Evolutionary conservation across 2,797 vertebrate genomes (phyloP).

Genomic region (Hybognathus amarus): DNA sequence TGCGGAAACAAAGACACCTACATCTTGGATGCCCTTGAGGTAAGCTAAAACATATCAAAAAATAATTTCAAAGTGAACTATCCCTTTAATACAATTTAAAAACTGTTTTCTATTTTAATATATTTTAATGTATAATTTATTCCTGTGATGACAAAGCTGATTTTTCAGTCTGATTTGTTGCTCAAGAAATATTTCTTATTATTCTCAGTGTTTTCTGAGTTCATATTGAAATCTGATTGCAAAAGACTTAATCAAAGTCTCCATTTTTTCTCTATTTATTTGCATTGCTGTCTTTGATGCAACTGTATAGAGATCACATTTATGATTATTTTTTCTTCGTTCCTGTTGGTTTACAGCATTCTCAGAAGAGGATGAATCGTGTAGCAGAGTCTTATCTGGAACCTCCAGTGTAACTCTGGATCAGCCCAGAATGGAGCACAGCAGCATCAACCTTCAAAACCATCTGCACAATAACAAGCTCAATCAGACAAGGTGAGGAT

Average conservation of each 20-base stretch:
- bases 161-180: background rate
- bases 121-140: background rate
- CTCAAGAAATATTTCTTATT: background rate
- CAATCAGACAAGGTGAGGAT: slow-evolving; percentile 34
- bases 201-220: background rate
- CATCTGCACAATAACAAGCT: slow-evolving; percentile 19
- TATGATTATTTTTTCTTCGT: background rate
- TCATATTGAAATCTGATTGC: background rate
- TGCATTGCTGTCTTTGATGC: too few species aligned
- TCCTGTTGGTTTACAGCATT: slow-evolving; percentile 15
- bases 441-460: slow-evolving; percentile 18
- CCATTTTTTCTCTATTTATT: background rate
- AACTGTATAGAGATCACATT: background rate
- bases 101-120: background rate
- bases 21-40: too few species aligned
- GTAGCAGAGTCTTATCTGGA: slow-evolving; percentile 15
- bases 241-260: background rate
- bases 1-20: too few species aligned
- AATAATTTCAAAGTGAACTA: too few species aligned
- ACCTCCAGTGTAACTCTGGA: slow-evolving; percentile 11
- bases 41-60: too few species aligned
- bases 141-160: background rate
- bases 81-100: background rate
- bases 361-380: slow-evolving; percentile 8
- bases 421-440: slow-evolving; percentile 1